Evolutionary conservation across 2,113 vertebrate genomes (phyloP).

Genomic region (Chamaetylas fuelleborni): DNA sequence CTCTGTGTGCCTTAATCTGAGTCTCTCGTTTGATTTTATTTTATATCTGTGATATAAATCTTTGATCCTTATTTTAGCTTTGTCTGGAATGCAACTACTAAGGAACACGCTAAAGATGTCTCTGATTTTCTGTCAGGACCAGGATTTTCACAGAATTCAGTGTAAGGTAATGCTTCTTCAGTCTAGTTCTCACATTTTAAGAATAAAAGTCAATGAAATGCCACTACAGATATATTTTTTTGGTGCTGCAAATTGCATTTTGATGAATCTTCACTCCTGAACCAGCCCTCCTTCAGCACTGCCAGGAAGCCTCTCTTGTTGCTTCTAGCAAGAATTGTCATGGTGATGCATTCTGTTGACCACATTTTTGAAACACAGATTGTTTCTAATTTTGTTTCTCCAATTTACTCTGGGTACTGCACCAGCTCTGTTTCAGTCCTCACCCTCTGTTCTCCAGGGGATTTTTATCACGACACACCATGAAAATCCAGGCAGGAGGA

Average conservation of each 20-base stretch:
- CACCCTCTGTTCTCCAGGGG: not conserved
- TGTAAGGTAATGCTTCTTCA: not conserved
- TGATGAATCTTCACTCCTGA: not conserved
- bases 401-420: not conserved
- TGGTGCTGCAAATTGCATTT: not conserved
- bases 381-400: conserved; percentile 46
- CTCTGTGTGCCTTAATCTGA: not conserved
- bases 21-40: not conserved
- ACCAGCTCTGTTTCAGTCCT: not conserved
- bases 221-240: not conserved
- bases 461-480: not conserved
- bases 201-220: conserved; percentile 48
- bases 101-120: not conserved
- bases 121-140: not conserved
- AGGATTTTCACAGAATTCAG: not conserved
- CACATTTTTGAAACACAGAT: conserved; percentile 47
- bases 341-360: conserved; percentile 57
- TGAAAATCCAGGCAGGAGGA: fast-evolving
- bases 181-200: conserved; percentile 24
- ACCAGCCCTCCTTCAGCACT: not conserved
- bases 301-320: conserved; percentile 40
- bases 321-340: conserved; percentile 63
- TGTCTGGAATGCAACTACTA: not conserved
- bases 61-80: conserved; percentile 38
- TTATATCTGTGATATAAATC: not conserved